Evolutionary conservation across 2,888 invertebrate species (phyloP), one percentile per base, ranked within the genome.

Genomic region (Eilema caniola): DNA sequence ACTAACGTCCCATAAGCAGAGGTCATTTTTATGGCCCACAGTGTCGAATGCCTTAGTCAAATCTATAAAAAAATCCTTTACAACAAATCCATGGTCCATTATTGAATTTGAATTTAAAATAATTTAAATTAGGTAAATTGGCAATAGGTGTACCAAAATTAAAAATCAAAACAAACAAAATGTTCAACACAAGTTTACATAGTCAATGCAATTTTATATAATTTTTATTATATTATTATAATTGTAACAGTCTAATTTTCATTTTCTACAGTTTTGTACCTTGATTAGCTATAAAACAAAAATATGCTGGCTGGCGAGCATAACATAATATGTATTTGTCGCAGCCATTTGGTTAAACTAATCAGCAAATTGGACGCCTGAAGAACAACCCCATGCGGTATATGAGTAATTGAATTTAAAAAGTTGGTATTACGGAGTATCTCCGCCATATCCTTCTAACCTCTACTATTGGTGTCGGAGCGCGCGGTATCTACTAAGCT

Each of bases 1-100:
- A 67, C 67, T 56, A 68, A 56, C 67, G n/a, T 63, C 56, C 47
- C 56, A 28, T 70, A n/a, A 83, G 56, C 70, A 77, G 37, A 61
- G 67, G 64, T 71, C 53, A 56, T 60, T 71, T 61, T n/a, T 53
- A 24, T 61, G 28, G 71, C 57, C 31, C 14, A 66, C 57, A 31
- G 62, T 68, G 25, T 67, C 71, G 64, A 67, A 71, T 23, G 71
- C 71, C 24, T 71, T n/a, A 12, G 28, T 20, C 53, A 64, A 67
- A 71, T 60, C 71, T 64, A 62, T 61, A 12, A 24, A 61, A 14
- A n/a, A 3, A 62, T 28, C 12, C 24, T 24, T 31, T 56, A 8
- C 23, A 56, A 56, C 3, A 56, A 23, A 23, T 14, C 7, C 10
- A 65, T 23, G n/a, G 53, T 53, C 1, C 14, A 41, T 5, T 41